Base-by-base conservation (phyloP, 2,888 invertebrate species). In the Terebella lapidaria region DNA sequence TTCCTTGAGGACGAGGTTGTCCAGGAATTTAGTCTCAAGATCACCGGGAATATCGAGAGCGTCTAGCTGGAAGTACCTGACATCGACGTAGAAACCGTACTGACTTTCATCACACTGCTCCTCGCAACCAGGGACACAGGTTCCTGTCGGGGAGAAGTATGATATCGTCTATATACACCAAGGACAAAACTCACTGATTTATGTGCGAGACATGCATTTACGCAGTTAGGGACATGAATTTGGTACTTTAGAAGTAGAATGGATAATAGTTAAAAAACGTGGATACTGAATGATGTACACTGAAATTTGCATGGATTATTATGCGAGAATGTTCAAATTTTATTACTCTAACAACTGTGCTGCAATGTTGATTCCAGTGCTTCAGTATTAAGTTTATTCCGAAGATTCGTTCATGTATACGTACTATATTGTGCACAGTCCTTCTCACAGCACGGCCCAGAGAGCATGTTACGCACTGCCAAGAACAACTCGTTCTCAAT, bases 1-100 rank as follows among this genome's bases (percentile, higher is more conserved):
- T 54, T 74, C 74, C 49, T 67, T 59, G 24, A 73, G 60, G 3
- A 70, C 67, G n/a, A 75, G 60, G 1, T 71, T 67, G 27, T 67
- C 61, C 46, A 75, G 69, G 59, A 66, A 74, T 20, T 70, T 58
- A 26, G 71, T 69, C 51, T 70, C 68, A 0, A 75, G 69, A 47
- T 71, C 72, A 49, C 26, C 35, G 0, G 74, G 72, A 24, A 74
- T 74, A 10, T 63, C 57, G 1, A 73, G 62, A 1, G 59, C 42
- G 1, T 67, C 68, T 10, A 74, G 61, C 62, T 75, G 75, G 65
- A 74, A 73, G 59, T 70, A 74, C 1, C 64, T 58, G 35, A 62
- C 64, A 18, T 61, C 61, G 3, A 57, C 61, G 28, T 54, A 69
- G 25, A 73, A 59, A 0, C 75, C 75, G 27, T 61, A 61, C 54